Evolutionary conservation across 2,888 invertebrate species (phyloP), one percentile per base, ranked within the genome.

Genomic region (Dermolepida albohirtum): DNA sequence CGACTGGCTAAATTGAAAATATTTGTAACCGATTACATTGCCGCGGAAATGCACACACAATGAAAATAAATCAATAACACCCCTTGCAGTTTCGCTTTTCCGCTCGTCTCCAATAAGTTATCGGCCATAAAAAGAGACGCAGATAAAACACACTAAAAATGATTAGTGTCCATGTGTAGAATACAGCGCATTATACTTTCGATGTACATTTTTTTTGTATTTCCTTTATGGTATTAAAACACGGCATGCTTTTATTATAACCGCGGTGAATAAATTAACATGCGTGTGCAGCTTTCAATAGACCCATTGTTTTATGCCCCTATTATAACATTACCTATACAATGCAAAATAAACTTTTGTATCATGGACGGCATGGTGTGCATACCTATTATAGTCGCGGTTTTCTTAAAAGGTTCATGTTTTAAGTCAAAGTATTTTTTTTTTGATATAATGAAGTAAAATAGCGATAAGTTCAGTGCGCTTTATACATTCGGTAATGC

Each of bases 201-300:
- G 34, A 22, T 51, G 16, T 59, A 34, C 22, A 50, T 49, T 66
- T 54, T 55, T 29, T 49, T 34, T n/a, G 11, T n/a, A 39, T 22
- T 59, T 59, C 59, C 59, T 55, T 62, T 51, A 66, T 59, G 66
- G 51, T 41, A 66, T 59, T 50, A 59, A 51, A 50, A 40, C 51
- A 27, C 59, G 66, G 14, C 40, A 41, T 22, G 55, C 66, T 50
- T 67, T 59, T 63, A 44, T 67, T 63, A 17, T 34, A 43, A 16
- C 16, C 12, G 22, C 17, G 14, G 41, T 43, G 54, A 67, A 64
- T 55, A 67, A 63, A 67, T 67, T 64, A 64, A 57, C 43, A 57
- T 64, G 68, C 64, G 68, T 64, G 68, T 55, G 64, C n/a, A 17
- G 27, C 17, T 55, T 68, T 68, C 57, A 64, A 68, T 68, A 40